Conservation (phyloP, 2,113 vertebrate genomes). For the Andinoacara biseriatus region DNA sequence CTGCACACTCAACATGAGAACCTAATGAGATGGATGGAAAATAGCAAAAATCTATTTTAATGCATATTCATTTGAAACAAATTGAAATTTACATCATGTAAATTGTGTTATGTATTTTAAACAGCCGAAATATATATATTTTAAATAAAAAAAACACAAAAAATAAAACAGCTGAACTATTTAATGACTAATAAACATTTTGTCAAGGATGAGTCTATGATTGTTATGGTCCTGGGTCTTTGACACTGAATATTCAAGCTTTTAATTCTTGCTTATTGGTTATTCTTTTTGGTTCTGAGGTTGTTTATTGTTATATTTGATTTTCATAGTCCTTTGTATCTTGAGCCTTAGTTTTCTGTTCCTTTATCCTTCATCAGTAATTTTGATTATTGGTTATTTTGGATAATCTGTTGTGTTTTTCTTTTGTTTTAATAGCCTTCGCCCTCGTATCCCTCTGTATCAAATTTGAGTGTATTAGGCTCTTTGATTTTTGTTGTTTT, state of each 20-base stretch:
- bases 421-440: no score
- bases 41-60: background rate
- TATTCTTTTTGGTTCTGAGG: background rate
- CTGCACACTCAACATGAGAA: conserved; percentile 20
- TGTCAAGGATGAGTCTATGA: background rate
- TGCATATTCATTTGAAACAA: background rate
- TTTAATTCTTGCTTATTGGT: background rate
- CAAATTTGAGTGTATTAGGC: no score
- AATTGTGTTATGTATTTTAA: background rate
- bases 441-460: no score
- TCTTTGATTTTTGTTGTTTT: background rate
- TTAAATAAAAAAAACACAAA: no score
- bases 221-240: background rate
- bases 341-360: background rate
- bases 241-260: background rate
- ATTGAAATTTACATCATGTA: background rate
- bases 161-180: no score
- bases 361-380: no score
- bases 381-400: no score
- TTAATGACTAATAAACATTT: background rate
- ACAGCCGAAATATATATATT: no score
- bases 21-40: background rate
- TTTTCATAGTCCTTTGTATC: background rate
- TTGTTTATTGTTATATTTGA: background rate
- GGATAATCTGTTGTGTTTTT: no score